These are phyloP conservation scores for Apis dorsata DNA, from an alignment of 1,140 invertebrate species.

Conservation along the genomic window DNA sequence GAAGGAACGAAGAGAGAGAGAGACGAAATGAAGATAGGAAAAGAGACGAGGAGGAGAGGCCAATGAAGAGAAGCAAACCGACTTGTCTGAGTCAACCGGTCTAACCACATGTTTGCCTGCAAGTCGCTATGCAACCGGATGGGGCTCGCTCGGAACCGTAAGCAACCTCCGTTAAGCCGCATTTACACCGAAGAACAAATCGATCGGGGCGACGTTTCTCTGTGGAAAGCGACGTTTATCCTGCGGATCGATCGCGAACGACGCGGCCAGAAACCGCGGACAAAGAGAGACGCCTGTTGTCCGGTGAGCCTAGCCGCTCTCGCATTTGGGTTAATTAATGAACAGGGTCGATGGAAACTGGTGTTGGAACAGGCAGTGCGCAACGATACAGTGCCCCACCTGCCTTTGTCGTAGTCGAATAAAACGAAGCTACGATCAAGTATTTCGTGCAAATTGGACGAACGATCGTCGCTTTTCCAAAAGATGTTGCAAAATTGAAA, in stretches of 20 bases:
- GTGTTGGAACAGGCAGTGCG: background rate
- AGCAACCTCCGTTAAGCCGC: constrained; percentile 69
- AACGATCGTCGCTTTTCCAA: too few species aligned
- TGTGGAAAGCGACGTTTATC: constrained; percentile 53
- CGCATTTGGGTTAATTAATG: constrained; percentile 42
- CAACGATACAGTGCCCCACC: background rate
- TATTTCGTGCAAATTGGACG: too few species aligned
- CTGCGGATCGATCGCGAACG: constrained; percentile 14
- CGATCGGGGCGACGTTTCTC: constrained; percentile 43
- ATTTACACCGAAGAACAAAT: constrained; percentile 68
- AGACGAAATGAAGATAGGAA: background rate
- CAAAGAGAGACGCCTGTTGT: constrained; percentile 31
- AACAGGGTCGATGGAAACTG: background rate
- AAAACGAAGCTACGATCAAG: too few species aligned
- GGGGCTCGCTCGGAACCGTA: constrained; percentile 65
- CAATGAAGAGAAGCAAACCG: constrained; percentile 55
- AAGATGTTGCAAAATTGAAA: too few species aligned
- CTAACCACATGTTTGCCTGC: constrained; percentile 71
- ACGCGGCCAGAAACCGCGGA: constrained; percentile 38
- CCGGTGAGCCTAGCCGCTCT: background rate
- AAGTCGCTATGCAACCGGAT: constrained; percentile 65
- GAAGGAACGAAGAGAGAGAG: background rate
- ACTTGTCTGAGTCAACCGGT: constrained; percentile 71
- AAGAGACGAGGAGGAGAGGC: constrained; percentile 22
- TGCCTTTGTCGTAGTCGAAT: too few species aligned